Percentiles rank a stretch among this genome's conserved stretches.
These are phyloP conservation scores for Babylonia areolata DNA, from an alignment of 1,140 invertebrate species.

Conservation along the genomic window DNA sequence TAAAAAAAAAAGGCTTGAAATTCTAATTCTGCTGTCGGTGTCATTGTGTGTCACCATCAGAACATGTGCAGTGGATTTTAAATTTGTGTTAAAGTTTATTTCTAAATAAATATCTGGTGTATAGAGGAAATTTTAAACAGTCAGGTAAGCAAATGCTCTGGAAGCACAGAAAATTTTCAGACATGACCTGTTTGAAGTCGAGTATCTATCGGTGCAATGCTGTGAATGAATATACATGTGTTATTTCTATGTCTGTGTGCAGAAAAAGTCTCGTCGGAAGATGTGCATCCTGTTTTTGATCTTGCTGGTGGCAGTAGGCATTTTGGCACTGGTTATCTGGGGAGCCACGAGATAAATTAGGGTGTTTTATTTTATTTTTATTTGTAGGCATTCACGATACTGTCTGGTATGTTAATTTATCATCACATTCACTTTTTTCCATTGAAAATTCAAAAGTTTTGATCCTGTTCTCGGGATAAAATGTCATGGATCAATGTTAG, in stretches of 20 bases:
- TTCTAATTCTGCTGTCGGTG: no score
- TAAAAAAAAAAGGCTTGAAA: no score
- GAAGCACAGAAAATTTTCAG: no score
- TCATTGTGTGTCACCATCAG: no score
- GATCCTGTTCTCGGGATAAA: neutral
- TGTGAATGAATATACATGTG: neutral
- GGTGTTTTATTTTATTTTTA: neutral
- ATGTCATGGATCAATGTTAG: no score
- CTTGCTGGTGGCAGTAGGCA: constrained; percentile 48
- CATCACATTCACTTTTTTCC: neutral
- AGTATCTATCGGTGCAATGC: neutral
- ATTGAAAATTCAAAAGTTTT: no score
- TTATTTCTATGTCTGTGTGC: constrained; percentile 27
- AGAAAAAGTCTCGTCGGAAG: constrained; percentile 59
- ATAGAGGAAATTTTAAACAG: neutral
- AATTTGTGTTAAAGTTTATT: no score
- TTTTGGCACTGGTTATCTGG: constrained; percentile 59
- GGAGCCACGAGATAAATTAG: constrained; percentile 48
- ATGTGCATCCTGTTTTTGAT: constrained; percentile 55
- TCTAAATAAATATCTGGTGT: no score
- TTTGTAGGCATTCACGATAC: neutral
- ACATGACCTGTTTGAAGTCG: constrained; percentile 16
- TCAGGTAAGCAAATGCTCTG: no score
- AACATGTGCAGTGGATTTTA: no score
- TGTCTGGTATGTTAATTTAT: neutral